Evolutionary conservation across 2,113 vertebrate genomes (phyloP).

Genomic region (Notechis scutatus): DNA sequence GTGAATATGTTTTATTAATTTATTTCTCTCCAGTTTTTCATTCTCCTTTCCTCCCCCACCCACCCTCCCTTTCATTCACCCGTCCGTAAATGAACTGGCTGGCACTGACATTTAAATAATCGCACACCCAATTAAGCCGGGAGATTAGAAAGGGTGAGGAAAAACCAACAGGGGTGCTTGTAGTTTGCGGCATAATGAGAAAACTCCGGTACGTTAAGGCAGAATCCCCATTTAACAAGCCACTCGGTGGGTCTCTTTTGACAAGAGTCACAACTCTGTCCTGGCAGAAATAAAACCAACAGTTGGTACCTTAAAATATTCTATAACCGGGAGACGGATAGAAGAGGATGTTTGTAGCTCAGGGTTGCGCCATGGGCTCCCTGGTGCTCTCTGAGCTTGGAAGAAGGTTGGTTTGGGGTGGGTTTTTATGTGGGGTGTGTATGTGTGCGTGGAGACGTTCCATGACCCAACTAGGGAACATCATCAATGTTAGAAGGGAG

Average conservation of each 20-base stretch:
- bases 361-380: neutral
- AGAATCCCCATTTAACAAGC: neutral
- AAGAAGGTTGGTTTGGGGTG: too few relatives aligned
- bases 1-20: constrained; percentile 12
- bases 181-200: neutral
- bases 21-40: neutral
- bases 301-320: neutral
- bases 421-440: too few relatives aligned
- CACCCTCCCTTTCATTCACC: neutral
- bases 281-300: neutral
- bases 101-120: constrained; percentile 18
- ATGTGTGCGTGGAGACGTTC: neutral
- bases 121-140: constrained; percentile 8
- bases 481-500: neutral
- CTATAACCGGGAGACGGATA: neutral
- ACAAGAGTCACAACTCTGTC: too few relatives aligned
- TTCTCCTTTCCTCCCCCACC: neutral
- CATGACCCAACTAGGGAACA: neutral
- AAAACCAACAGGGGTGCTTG: neutral
- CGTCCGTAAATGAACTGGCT: neutral
- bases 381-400: too few relatives aligned
- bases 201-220: neutral
- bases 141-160: neutral
- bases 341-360: neutral
- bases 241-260: neutral